phyloP scores from a whole-genome alignment of 2,113 vertebrate genomes.

The Desmodus rotundus region DNA sequence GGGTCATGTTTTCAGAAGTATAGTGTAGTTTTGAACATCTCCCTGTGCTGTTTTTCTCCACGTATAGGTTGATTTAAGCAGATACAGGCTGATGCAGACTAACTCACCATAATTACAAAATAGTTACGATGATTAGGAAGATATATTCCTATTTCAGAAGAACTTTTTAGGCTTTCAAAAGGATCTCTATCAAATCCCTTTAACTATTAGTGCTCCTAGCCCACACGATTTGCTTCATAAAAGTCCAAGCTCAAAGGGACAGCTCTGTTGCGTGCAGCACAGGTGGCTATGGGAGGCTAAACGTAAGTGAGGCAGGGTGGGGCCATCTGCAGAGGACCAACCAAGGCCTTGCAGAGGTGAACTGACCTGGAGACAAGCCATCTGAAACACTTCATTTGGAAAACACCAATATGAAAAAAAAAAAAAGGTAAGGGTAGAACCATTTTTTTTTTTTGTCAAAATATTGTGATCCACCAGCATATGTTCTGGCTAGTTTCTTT shows the following conservation, averaged over 20 bases:
- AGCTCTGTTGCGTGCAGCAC: neutral
- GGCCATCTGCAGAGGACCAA: neutral
- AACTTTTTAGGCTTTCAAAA: slow-evolving; percentile 1
- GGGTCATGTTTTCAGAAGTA: neutral
- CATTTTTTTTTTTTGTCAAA: slow-evolving; percentile 26
- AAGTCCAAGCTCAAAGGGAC: neutral
- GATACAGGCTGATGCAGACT: neutral
- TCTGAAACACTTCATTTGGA: neutral
- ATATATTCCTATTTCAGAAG: neutral
- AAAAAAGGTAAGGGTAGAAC: neutral
- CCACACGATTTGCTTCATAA: neutral
- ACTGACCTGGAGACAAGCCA: neutral
- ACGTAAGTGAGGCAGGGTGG: neutral
- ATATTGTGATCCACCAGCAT: slow-evolving; percentile 37
- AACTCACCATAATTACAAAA: neutral
- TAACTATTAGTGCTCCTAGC: neutral
- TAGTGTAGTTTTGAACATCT: neutral
- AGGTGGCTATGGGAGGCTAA: neutral
- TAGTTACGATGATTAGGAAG: neutral
- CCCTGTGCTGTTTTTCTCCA: neutral
- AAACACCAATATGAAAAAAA: neutral
- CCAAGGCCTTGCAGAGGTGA: neutral
- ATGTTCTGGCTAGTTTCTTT: slow-evolving; percentile 36
- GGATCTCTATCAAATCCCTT: neutral
- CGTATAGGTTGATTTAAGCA: neutral